These are phyloP conservation scores for Channallabes apus DNA, from an alignment of 2,797 vertebrate species.

Conservation along the genomic window DNA sequence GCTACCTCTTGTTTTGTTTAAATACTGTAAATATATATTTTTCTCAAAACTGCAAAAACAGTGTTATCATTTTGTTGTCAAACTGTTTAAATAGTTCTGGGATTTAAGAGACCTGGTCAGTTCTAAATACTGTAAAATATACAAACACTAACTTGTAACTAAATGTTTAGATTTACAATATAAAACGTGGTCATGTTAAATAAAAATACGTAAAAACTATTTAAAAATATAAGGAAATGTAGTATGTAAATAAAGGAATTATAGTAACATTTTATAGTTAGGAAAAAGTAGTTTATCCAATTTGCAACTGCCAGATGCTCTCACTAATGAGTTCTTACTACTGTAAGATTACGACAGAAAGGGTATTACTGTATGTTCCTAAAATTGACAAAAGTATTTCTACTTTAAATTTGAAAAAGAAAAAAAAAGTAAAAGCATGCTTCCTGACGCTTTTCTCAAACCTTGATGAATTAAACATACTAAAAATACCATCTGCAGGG, in stretches of 20 bases:
- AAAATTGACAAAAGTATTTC: conserved; percentile 21
- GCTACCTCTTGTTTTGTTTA: too few relatives aligned
- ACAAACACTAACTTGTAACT: too few relatives aligned
- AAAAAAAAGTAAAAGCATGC: too few relatives aligned
- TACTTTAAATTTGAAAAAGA: neutral
- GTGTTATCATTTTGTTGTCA: too few relatives aligned
- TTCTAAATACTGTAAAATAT: too few relatives aligned
- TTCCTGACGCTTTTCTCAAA: neutral
- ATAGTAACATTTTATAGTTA: too few relatives aligned
- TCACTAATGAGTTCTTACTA: neutral
- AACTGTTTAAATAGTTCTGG: too few relatives aligned
- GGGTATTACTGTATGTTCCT: neutral
- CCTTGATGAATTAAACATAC: conserved; percentile 43
- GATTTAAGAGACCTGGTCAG: too few relatives aligned
- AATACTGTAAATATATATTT: too few relatives aligned
- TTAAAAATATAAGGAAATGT: neutral
- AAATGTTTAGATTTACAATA: neutral
- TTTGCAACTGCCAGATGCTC: neutral
- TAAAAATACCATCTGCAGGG: conserved; percentile 7
- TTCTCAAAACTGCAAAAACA: too few relatives aligned
- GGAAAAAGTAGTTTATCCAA: neutral
- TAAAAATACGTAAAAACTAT: neutral
- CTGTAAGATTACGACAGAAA: conserved; percentile 13
- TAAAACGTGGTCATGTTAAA: too few relatives aligned
- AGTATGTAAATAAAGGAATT: too few relatives aligned